Percentiles rank a stretch among this genome's conserved stretches.
phyloP scores from a whole-genome alignment of 2,113 vertebrate species.

The Rhinogobius similis region DNA sequence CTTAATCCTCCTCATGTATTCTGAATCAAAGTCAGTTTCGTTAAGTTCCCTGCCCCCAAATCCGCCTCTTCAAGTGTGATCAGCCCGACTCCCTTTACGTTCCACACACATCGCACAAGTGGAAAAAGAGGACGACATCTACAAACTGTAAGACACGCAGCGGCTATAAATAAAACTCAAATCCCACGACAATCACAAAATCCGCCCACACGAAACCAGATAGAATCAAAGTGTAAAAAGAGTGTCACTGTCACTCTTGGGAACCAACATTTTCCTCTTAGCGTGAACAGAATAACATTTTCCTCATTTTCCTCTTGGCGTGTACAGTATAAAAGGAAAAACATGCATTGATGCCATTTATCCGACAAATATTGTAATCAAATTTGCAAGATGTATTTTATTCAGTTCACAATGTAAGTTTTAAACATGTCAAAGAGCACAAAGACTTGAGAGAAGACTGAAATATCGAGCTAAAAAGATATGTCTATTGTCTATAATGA shows the following conservation, averaged over 20 bases:
- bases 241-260: constrained; percentile 23
- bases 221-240: constrained; percentile 37
- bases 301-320: constrained; percentile 30
- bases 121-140: constrained; percentile 42
- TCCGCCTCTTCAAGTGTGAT: constrained; percentile 49
- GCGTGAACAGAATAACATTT: background rate
- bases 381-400: no score
- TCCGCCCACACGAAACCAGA: constrained; percentile 35
- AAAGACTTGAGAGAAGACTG: no score
- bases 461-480: no score
- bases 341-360: background rate
- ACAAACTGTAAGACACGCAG: constrained; percentile 62
- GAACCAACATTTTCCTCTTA: constrained; percentile 25
- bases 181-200: constrained; percentile 55
- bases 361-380: no score
- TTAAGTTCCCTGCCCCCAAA: constrained; percentile 39
- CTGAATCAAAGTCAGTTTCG: background rate
- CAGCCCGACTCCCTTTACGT: constrained; percentile 18
- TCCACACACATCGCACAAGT: constrained; percentile 29
- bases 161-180: constrained; percentile 62
- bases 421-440: no score
- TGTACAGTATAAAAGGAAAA: no score
- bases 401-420: no score
- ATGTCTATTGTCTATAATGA: no score
- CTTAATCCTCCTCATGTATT: background rate